Conservation (phyloP, 2,888 invertebrate species). For the Pocota personata region DNA sequence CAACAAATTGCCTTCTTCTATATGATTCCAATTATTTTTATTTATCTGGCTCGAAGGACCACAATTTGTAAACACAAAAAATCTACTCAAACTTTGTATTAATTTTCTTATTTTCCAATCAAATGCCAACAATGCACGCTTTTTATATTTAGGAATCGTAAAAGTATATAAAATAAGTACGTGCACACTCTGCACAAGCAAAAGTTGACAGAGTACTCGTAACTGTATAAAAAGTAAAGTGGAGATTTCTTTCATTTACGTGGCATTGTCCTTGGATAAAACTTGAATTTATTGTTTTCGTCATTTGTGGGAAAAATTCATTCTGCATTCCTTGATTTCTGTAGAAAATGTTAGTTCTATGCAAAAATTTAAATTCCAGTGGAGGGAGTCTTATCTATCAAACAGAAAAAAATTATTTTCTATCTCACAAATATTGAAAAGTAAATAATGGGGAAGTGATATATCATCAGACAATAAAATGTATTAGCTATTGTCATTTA, state of each 20-base stretch:
- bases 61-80: neutral
- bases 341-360: neutral
- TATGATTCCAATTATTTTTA: no score
- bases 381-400: neutral
- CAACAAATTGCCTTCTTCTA: no score
- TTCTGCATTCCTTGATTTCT: neutral
- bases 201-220: neutral
- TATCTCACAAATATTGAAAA: neutral
- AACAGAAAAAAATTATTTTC: neutral
- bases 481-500: conserved; percentile 5
- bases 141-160: no score
- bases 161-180: no score
- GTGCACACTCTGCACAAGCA: neutral
- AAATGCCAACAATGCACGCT: neutral
- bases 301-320: no score
- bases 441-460: neutral
- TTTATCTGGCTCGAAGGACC: no score
- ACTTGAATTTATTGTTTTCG: neutral
- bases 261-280: neutral
- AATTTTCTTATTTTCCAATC: neutral
- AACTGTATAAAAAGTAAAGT: no score
- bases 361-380: neutral
- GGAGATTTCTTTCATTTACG: neutral
- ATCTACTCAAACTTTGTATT: neutral
- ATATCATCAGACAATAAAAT: neutral